Evolutionary conservation across 2,888 invertebrate genomes (phyloP).

Genomic region (Eurytoma californica): DNA sequence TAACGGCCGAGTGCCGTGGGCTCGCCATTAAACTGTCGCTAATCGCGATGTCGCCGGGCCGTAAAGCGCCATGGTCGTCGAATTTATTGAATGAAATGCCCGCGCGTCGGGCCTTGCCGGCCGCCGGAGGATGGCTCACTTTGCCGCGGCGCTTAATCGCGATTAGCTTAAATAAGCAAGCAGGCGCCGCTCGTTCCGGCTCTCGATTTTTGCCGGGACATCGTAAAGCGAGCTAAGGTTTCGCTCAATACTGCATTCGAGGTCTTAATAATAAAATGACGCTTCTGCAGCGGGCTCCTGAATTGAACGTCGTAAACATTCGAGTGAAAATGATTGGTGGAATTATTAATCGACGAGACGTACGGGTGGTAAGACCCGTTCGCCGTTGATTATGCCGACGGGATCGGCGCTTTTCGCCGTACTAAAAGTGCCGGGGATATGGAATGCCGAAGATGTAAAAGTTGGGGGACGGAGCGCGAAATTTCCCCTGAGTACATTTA

Average conservation of each 20-base stretch:
- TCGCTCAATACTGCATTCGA: slow-evolving; percentile 4
- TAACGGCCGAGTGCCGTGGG: neutral
- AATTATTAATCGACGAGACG: slow-evolving; percentile 18
- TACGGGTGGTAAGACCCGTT: neutral
- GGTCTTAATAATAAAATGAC: no score
- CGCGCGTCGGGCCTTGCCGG: neutral
- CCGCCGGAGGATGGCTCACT: neutral
- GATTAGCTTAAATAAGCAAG: slow-evolving; percentile 1
- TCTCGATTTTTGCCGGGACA: slow-evolving; percentile 12
- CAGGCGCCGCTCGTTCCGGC: neutral
- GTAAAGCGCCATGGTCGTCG: neutral
- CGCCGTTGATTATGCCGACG: neutral
- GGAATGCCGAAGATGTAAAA: slow-evolving; percentile 23
- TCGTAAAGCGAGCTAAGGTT: neutral
- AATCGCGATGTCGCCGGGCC: slow-evolving; percentile 9
- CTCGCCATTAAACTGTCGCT: slow-evolving; percentile 20
- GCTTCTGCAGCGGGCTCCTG: no score
- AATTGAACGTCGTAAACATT: neutral
- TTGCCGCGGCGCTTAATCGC: neutral
- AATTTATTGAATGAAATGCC: slow-evolving; percentile 5
- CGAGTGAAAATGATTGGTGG: no score
- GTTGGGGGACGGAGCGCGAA: slow-evolving; percentile 36
- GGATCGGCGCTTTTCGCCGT: neutral
- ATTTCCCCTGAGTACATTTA: slow-evolving; percentile 49
- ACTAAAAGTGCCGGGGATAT: neutral